These are phyloP conservation scores for Anagrus nilaparvatae DNA, from an alignment of 1,140 invertebrate species.

Conservation along the genomic window DNA sequence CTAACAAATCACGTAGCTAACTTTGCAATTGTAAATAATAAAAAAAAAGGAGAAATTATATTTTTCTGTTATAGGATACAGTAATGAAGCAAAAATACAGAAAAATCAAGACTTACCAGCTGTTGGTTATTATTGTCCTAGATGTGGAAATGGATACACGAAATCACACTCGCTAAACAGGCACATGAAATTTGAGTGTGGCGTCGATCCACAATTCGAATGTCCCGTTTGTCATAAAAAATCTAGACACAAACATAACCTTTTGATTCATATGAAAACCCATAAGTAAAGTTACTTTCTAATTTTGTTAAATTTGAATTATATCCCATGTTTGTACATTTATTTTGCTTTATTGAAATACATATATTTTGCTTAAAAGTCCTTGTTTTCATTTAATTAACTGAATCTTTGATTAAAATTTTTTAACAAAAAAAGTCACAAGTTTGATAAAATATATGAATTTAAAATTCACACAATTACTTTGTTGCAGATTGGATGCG, in stretches of 20 bases:
- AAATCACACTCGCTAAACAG: conserved; percentile 50
- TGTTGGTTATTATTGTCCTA: conserved; percentile 34
- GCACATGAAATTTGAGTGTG: conserved; percentile 57
- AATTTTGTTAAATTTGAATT: no score
- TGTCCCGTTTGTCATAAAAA: conserved; percentile 50
- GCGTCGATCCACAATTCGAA: conserved; percentile 49
- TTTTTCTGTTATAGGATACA: no score
- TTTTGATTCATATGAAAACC: conserved; percentile 45
- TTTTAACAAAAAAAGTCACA: not conserved
- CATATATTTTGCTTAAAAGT: no score
- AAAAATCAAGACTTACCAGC: no score
- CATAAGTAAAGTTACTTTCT: no score
- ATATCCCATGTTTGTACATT: no score
- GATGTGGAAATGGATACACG: conserved; percentile 48
- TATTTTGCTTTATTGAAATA: no score
- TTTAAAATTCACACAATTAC: not conserved
- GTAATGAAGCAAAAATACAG: no score
- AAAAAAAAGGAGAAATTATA: not conserved
- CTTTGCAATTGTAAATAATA: not conserved
- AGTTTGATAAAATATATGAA: not conserved
- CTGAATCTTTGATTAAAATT: conserved; percentile 4
- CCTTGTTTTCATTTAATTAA: conserved; percentile 4
- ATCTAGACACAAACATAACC: conserved; percentile 49
- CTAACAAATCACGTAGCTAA: not conserved
- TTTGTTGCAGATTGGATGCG: conserved; percentile 29